Conservation (phyloP, 2,888 invertebrate genomes). For the Agonopterix heracliana region DNA sequence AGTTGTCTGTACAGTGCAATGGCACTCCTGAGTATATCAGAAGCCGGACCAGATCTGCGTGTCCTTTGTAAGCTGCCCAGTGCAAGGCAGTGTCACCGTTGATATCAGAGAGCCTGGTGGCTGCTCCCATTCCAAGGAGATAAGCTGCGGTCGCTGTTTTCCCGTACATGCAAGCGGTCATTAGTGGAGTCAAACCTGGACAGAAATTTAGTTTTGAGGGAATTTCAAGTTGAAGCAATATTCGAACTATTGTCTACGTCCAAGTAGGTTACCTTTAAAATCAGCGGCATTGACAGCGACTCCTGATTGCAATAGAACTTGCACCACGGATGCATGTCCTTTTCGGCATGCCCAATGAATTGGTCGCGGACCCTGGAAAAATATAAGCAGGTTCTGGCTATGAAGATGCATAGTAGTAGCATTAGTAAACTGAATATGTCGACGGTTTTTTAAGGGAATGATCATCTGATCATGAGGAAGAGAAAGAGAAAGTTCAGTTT, state of each 20-base stretch:
- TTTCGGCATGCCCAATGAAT: constrained; percentile 97
- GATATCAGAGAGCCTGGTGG: constrained; percentile 90
- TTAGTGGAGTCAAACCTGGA: constrained; percentile 87
- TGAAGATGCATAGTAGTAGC: too few relatives aligned
- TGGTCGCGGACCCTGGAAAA: constrained; percentile 83
- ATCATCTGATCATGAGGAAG: too few relatives aligned
- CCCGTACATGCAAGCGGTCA: constrained; percentile 96
- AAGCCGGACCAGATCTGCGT: constrained; percentile 89
- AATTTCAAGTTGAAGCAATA: too few relatives aligned
- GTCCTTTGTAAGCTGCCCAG: constrained; percentile 96
- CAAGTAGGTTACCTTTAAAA: constrained; percentile 79
- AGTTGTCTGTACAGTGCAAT: constrained; percentile 92
- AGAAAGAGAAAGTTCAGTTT: too few relatives aligned
- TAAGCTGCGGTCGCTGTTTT: constrained; percentile 93
- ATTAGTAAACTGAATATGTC: too few relatives aligned
- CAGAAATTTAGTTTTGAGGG: background rate
- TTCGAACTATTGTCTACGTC: too few relatives aligned
- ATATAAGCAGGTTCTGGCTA: background rate
- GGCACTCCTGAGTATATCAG: constrained; percentile 94
- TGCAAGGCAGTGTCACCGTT: constrained; percentile 95
- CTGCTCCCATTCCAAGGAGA: constrained; percentile 91
- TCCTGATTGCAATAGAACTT: constrained; percentile 85
- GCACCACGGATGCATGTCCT: constrained; percentile 93
- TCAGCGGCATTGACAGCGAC: constrained; percentile 93
- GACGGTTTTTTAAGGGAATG: too few relatives aligned